A percentile compares a stretch with the other conserved stretches of the same genome.
These are phyloP conservation scores for Scaptomyza caliginosa DNA, from an alignment of 2,888 invertebrate genomes.

Conservation along the genomic window DNA sequence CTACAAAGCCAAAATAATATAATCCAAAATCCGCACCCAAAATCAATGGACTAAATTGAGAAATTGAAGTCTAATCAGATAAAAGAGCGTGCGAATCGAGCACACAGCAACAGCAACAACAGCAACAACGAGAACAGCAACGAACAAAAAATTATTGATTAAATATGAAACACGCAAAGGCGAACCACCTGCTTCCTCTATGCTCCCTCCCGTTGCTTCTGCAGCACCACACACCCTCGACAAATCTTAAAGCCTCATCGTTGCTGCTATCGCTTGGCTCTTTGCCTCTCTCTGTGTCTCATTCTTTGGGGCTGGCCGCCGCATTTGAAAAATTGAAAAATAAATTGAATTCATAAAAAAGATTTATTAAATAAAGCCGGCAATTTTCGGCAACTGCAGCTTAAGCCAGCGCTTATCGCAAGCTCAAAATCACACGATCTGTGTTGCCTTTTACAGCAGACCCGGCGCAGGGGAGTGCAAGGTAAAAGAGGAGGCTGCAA, in stretches of 20 bases:
- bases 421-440: slow-evolving; percentile 60
- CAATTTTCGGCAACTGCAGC: slow-evolving; percentile 62
- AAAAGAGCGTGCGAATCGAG: slow-evolving; percentile 65
- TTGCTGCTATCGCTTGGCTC: slow-evolving; percentile 5
- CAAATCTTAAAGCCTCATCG: slow-evolving; percentile 45
- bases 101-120: slow-evolving; percentile 17
- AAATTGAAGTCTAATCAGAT: slow-evolving; percentile 79
- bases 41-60: slow-evolving; percentile 73
- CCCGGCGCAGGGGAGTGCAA: slow-evolving; percentile 18
- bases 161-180: slow-evolving; percentile 79
- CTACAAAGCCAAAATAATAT: not conserved
- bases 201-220: slow-evolving; percentile 1
- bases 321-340: slow-evolving; percentile 73
- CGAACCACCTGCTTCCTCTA: slow-evolving; percentile 37
- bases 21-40: slow-evolving; percentile 26
- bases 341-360: slow-evolving; percentile 72
- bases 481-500: not conserved
- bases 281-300: slow-evolving; percentile 5
- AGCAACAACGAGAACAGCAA: slow-evolving; percentile 26
- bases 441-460: slow-evolving; percentile 33
- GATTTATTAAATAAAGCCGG: slow-evolving; percentile 70
- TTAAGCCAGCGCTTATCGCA: slow-evolving; percentile 60
- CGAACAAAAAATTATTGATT: slow-evolving; percentile 70
- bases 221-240: not conserved
- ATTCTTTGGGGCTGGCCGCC: slow-evolving; percentile 34